Evolutionary conservation across 2,888 invertebrate species (phyloP).

Genomic region (Drosophila diplacantha): DNA sequence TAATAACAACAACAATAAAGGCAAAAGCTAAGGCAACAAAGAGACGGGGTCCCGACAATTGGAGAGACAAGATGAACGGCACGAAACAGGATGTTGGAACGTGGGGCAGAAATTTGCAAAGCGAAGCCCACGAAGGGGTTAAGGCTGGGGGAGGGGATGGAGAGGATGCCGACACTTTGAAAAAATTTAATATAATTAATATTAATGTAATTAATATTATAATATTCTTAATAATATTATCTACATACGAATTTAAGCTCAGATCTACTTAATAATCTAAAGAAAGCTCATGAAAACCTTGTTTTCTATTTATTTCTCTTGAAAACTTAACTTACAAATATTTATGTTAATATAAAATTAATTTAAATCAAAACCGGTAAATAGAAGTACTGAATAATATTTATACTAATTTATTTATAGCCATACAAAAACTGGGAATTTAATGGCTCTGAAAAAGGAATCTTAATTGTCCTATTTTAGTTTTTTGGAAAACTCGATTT

Average conservation of each 20-base stretch:
- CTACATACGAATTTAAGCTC: background rate
- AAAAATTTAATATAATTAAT: background rate
- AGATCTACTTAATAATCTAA: no score
- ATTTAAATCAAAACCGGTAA: background rate
- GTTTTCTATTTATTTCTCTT: no score
- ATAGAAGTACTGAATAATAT: background rate
- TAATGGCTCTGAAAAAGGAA: background rate
- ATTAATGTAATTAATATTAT: no score
- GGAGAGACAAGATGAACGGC: slow-evolving; percentile 71
- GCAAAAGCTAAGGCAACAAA: slow-evolving; percentile 16
- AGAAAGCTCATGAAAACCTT: no score
- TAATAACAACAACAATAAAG: slow-evolving; percentile 7
- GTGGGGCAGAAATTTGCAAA: slow-evolving; percentile 65
- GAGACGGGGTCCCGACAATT: slow-evolving; percentile 60
- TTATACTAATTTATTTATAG: no score
- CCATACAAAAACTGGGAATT: background rate
- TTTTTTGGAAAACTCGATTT: background rate
- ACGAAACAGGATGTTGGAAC: slow-evolving; percentile 71
- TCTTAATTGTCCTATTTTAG: background rate
- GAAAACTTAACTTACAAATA: background rate
- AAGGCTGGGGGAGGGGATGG: background rate
- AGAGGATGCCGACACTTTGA: slow-evolving; percentile 9
- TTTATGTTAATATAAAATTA: no score
- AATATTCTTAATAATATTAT: no score
- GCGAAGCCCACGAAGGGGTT: slow-evolving; percentile 29